These are phyloP conservation scores for Muscicapa striata DNA, from an alignment of 2,797 vertebrate genomes.

Conservation along the genomic window DNA sequence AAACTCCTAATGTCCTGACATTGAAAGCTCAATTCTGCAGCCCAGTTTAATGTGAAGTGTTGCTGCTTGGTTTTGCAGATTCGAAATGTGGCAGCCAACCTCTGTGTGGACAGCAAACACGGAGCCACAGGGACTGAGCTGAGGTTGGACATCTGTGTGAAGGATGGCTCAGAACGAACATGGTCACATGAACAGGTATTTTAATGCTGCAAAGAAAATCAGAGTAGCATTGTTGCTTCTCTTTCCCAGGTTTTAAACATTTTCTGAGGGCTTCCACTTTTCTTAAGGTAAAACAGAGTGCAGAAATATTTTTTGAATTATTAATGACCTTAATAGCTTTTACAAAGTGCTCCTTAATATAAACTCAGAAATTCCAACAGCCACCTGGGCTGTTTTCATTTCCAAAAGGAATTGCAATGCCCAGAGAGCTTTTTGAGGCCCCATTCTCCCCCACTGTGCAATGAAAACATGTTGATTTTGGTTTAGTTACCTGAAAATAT, in stretches of 20 bases:
- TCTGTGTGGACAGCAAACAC: constrained; percentile 89
- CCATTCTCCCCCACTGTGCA: background rate
- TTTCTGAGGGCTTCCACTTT: background rate
- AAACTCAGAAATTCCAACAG: background rate
- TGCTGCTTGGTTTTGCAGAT: constrained; percentile 76
- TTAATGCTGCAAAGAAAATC: background rate
- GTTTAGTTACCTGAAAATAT: background rate
- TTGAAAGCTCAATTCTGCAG: background rate
- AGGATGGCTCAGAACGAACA: constrained; percentile 87
- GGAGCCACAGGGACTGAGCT: constrained; percentile 86
- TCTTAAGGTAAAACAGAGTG: background rate
- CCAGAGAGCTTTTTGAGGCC: background rate
- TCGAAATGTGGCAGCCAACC: constrained; percentile 82
- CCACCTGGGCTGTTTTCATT: background rate
- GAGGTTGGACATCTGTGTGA: constrained; percentile 85
- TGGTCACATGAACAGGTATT: constrained; percentile 91
- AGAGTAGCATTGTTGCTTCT: background rate
- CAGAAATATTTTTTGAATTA: background rate
- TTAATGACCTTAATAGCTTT: background rate
- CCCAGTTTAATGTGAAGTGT: background rate
- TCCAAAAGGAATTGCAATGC: background rate
- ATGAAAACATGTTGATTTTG: background rate
- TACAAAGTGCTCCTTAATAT: background rate
- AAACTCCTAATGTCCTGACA: background rate
- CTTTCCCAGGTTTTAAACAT: background rate